Evolutionary conservation across 2,113 vertebrate genomes (phyloP).

Genomic region (Emydocephalus ijimae): DNA sequence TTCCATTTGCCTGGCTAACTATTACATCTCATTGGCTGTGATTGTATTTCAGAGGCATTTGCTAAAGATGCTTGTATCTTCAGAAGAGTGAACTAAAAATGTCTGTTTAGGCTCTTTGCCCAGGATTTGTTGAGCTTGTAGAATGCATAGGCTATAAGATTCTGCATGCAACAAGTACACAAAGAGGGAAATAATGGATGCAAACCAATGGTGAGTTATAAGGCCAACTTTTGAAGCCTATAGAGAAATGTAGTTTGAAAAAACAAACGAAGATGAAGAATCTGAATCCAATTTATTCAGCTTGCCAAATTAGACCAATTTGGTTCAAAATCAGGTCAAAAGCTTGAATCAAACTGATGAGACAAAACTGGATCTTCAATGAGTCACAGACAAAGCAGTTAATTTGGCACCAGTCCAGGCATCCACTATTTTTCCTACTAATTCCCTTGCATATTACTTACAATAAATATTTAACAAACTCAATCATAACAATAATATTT

Average conservation of each 20-base stretch:
- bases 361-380: neutral
- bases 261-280: neutral
- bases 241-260: neutral
- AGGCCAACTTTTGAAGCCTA: neutral
- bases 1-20: neutral
- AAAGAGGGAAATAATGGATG: neutral
- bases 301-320: neutral
- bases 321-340: neutral
- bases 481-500: neutral
- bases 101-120: neutral
- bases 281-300: neutral
- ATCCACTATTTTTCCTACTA: neutral
- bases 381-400: neutral
- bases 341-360: neutral
- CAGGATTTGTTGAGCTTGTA: neutral
- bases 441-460: neutral
- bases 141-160: neutral
- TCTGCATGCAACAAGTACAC: neutral
- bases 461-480: neutral
- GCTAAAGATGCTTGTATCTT: neutral
- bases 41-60: neutral
- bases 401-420: neutral
- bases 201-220: neutral
- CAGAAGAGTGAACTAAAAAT: neutral
- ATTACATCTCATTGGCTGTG: neutral